phyloP scores from a whole-genome alignment of 2,113 vertebrate genomes.

The Panthera uncia region DNA sequence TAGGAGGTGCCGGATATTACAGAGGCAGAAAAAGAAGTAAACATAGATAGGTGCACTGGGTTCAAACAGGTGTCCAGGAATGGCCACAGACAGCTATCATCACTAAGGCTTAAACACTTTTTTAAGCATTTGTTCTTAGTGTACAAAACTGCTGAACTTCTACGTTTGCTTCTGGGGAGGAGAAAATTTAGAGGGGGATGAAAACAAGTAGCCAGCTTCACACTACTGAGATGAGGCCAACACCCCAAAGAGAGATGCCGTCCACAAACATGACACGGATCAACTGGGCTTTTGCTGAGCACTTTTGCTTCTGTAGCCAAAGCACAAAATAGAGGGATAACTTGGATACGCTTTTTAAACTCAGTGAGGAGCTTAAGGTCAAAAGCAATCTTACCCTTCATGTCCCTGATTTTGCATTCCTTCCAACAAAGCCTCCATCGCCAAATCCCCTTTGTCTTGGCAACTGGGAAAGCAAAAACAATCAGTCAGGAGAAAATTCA shows the following conservation, averaged over 20 bases:
- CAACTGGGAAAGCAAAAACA: slow-evolving; percentile 45
- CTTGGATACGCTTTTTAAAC: neutral
- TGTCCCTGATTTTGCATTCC: slow-evolving; percentile 81
- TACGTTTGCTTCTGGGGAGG: neutral
- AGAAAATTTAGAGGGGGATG: neutral
- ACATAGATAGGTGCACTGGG: neutral
- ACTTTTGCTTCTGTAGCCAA: neutral
- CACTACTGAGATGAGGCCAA: neutral
- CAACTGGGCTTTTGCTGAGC: neutral
- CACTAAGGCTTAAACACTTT: neutral
- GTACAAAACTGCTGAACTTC: neutral
- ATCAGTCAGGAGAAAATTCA: neutral
- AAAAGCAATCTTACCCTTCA: slow-evolving; percentile 79
- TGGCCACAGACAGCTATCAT: neutral
- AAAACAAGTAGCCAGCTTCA: neutral
- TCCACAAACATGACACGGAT: neutral
- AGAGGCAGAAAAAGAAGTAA: neutral
- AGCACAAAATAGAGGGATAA: neutral
- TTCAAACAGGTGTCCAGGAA: neutral
- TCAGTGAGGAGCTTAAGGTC: neutral
- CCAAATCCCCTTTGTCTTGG: slow-evolving; percentile 61
- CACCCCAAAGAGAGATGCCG: neutral
- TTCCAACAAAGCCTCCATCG: slow-evolving; percentile 87
- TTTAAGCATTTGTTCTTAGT: neutral
- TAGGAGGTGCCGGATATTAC: neutral